A percentile compares a stretch with the other conserved stretches of the same genome.
Conservation (phyloP, 1,140 invertebrate genomes). For the Eumaeus atala region DNA sequence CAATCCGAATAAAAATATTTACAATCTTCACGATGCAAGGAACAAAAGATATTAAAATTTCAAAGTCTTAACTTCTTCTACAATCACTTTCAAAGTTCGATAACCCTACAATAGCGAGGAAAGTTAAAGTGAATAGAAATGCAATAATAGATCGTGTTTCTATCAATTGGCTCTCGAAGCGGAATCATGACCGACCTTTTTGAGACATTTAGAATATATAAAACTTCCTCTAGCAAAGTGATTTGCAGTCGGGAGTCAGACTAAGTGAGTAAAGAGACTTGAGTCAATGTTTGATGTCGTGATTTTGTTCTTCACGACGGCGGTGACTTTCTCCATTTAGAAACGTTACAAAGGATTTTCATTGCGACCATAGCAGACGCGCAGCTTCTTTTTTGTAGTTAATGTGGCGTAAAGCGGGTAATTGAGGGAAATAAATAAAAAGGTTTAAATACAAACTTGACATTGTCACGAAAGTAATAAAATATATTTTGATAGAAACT, state of each 20-base stretch:
- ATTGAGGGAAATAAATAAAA: too few species aligned
- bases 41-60: conserved; percentile 13
- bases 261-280: conserved; percentile 68
- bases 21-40: not conserved
- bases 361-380: not conserved
- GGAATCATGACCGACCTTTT: conserved; percentile 44
- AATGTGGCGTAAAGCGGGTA: too few species aligned
- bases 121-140: conserved; percentile 25
- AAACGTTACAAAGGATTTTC: not conserved
- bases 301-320: conserved; percentile 55
- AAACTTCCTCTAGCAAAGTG: conserved; percentile 58
- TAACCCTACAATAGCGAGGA: conserved; percentile 17
- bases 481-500: too few species aligned
- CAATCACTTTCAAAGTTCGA: conserved; percentile 14
- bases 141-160: conserved; percentile 40
- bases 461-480: too few species aligned
- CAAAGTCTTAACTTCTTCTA: conserved; percentile 11
- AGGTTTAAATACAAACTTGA: too few species aligned
- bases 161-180: conserved; percentile 38
- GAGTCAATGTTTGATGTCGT: conserved; percentile 70
- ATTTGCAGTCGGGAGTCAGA: conserved; percentile 57
- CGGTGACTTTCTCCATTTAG: conserved; percentile 25
- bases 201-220: conserved; percentile 59
- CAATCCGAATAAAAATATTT: too few species aligned
- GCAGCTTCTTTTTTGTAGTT: not conserved